These are phyloP conservation scores for Lichenostomus cassidix DNA, from an alignment of 2,113 vertebrate genomes.

Conservation along the genomic window DNA sequence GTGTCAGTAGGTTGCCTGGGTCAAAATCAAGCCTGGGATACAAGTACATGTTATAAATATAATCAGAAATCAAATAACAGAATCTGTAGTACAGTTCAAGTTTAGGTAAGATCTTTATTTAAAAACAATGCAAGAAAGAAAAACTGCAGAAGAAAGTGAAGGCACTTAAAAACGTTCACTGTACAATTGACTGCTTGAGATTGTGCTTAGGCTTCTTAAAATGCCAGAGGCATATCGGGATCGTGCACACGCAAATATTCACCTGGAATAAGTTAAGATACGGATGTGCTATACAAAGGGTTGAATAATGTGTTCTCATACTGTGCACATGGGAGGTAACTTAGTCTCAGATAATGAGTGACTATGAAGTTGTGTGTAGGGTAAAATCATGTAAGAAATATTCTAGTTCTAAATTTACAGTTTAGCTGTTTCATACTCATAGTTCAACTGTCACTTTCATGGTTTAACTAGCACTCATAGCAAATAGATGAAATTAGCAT, in stretches of 20 bases:
- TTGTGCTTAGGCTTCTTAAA: background rate
- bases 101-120: background rate
- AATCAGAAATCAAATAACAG: background rate
- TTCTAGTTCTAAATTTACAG: background rate
- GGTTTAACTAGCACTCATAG: background rate
- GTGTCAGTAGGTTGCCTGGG: background rate
- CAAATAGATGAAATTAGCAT: background rate
- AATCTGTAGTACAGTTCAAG: background rate
- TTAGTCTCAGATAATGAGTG: background rate
- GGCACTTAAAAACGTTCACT: background rate
- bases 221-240: background rate
- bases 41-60: background rate
- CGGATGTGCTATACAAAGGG: rapidly evolving
- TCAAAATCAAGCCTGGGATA: background rate
- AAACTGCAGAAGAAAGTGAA: background rate
- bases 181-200: background rate
- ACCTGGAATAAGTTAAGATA: background rate
- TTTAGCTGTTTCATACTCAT: background rate
- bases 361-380: background rate
- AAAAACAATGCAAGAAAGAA: background rate
- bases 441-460: background rate
- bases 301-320: background rate
- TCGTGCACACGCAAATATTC: background rate
- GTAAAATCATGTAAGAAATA: background rate
- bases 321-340: background rate